phyloP scores from a whole-genome alignment of 2,888 invertebrate genomes.

The Punctoribates punctum region DNA sequence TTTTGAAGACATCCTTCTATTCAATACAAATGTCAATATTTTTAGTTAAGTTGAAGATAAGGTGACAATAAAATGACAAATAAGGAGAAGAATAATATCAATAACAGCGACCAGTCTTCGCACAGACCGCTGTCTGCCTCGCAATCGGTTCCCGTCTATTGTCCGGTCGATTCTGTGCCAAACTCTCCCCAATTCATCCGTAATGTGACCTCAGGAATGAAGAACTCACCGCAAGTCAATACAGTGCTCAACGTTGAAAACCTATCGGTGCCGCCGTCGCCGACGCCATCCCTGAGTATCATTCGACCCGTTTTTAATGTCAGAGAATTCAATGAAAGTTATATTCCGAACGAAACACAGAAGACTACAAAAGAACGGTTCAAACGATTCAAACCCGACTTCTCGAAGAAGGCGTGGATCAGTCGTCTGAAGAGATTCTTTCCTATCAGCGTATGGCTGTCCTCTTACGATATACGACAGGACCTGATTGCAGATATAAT shows the following conservation, averaged over 20 bases:
- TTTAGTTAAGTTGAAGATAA: no score
- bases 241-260: background rate
- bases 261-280: background rate
- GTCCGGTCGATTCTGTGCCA: background rate
- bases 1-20: no score
- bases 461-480: conserved; percentile 50
- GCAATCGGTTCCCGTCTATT: background rate
- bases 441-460: conserved; percentile 53
- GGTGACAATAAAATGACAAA: no score
- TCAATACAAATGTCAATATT: no score
- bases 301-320: background rate
- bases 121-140: background rate
- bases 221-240: background rate
- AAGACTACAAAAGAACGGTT: background rate
- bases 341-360: background rate
- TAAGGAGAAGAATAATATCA: no score
- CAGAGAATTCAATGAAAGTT: background rate
- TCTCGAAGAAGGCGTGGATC: conserved; percentile 7
- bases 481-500: conserved; percentile 48
- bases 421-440: conserved; percentile 45
- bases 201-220: background rate
- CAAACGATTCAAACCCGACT: background rate
- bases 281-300: background rate
- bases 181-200: background rate
- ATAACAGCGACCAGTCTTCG: no score